Conservation (phyloP, 2,888 invertebrate species). For the Metacarcinus magister region DNA sequence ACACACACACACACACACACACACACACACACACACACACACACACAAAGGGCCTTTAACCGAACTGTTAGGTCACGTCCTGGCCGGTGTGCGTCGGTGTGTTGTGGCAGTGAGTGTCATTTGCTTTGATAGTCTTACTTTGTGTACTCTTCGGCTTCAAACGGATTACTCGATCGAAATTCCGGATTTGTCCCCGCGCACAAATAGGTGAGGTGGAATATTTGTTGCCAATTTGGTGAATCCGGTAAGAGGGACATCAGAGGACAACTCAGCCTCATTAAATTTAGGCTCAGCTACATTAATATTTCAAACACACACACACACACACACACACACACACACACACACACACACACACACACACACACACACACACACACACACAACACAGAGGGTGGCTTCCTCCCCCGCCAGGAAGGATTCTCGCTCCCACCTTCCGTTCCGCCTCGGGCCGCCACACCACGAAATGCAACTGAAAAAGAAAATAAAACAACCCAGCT, state of each 20-base stretch:
- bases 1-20: too few species aligned
- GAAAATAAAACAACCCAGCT: not conserved
- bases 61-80: too few species aligned
- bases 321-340: not conserved
- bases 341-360: constrained; percentile 12
- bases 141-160: constrained; percentile 26
- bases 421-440: not conserved
- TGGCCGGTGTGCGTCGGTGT: not conserved
- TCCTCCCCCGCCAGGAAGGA: too few species aligned
- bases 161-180: not conserved
- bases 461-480: not conserved
- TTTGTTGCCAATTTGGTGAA: not conserved
- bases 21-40: too few species aligned
- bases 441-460: not conserved
- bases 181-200: not conserved
- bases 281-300: not conserved
- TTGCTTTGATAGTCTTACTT: constrained; percentile 12
- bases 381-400: not conserved
- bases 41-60: too few species aligned
- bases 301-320: not conserved
- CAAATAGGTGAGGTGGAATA: not conserved
- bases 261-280: not conserved
- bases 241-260: not conserved
- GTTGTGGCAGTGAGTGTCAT: not conserved
- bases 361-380: not conserved